These are phyloP conservation scores for Chloebia gouldiae DNA, from an alignment of 2,113 vertebrate species.

Conservation along the genomic window DNA sequence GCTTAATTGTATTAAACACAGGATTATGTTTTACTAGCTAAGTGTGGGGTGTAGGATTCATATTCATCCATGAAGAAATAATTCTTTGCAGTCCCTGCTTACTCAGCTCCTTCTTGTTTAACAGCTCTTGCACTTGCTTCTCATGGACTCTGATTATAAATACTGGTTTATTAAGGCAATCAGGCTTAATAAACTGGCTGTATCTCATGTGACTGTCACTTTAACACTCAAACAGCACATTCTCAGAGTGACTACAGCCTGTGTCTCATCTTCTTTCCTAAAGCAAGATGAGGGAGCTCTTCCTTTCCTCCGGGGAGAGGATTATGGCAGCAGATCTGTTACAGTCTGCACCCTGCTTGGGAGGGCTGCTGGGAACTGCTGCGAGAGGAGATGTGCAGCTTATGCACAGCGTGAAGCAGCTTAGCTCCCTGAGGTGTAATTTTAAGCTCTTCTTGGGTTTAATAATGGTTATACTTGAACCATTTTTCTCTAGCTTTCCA, in stretches of 20 bases:
- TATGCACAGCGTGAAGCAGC: not conserved
- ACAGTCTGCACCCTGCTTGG: not conserved
- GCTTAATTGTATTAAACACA: slow-evolving; percentile 1
- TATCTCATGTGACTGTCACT: not conserved
- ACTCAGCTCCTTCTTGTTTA: not conserved
- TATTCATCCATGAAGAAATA: not conserved
- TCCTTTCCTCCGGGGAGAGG: not conserved
- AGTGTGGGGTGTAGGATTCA: not conserved
- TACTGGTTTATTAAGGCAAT: not conserved
- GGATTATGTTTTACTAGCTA: not conserved
- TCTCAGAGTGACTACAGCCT: not conserved
- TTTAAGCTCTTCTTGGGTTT: not conserved
- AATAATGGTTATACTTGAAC: not conserved
- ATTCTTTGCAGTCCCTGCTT: not conserved
- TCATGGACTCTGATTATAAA: not conserved
- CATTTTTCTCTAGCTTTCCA: not conserved
- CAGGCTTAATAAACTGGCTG: not conserved
- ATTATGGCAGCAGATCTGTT: not conserved
- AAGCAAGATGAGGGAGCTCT: not conserved
- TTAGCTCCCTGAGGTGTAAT: not conserved
- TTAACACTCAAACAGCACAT: not conserved
- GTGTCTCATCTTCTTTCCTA: not conserved
- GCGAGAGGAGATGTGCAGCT: not conserved
- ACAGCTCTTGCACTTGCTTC: not conserved
- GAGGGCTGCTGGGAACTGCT: not conserved